Evolutionary conservation across 1,140 invertebrate species (phyloP).

Genomic region (Neelides sp.): DNA sequence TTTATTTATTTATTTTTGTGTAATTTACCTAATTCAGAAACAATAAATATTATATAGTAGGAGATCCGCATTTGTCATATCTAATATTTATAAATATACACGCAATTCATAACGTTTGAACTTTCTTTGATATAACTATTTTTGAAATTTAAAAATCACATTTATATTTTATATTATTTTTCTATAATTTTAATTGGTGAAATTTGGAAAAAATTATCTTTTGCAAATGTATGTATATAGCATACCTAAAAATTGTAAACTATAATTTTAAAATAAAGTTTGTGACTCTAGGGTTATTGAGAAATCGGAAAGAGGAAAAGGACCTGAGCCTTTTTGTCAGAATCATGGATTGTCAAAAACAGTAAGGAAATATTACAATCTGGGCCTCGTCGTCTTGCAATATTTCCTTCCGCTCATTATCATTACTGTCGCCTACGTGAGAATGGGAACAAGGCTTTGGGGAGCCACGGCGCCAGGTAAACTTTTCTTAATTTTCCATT

Average conservation of each 20-base stretch:
- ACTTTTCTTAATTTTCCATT: neutral
- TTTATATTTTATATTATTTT: too few relatives aligned
- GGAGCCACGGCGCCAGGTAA: conserved; percentile 49
- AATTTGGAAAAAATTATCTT: too few relatives aligned
- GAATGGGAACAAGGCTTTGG: conserved; percentile 62
- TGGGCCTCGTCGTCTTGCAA: conserved; percentile 47
- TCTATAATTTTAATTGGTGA: too few relatives aligned
- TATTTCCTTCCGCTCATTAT: conserved; percentile 62
- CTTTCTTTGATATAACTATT: too few relatives aligned
- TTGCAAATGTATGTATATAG: neutral
- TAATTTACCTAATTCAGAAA: too few relatives aligned
- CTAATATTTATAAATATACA: too few relatives aligned
- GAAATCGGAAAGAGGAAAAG: conserved; percentile 30
- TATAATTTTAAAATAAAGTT: neutral
- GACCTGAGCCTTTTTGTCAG: conserved; percentile 44
- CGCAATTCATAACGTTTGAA: too few relatives aligned
- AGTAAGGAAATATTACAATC: conserved; percentile 45
- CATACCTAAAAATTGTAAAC: too few relatives aligned
- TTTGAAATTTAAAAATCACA: too few relatives aligned
- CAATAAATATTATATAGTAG: too few relatives aligned
- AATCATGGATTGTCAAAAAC: conserved; percentile 43
- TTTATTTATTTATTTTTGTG: too few relatives aligned
- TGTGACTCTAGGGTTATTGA: conserved; percentile 35
- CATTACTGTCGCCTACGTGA: conserved; percentile 63
- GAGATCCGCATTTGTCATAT: too few relatives aligned